Conservation (phyloP, 2,113 vertebrate genomes). For the Lophura nycthemera region DNA sequence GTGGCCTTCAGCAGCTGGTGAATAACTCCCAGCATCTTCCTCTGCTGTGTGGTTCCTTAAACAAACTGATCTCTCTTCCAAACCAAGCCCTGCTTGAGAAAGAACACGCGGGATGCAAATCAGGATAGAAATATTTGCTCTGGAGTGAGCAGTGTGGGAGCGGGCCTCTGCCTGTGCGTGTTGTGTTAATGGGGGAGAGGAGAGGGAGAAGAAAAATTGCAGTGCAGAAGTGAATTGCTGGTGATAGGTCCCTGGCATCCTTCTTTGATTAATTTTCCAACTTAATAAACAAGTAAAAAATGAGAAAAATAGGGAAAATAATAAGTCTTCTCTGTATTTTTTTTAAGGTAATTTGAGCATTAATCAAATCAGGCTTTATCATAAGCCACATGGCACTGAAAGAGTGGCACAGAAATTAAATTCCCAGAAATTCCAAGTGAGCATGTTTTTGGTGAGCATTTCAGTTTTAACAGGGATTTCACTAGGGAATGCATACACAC, state of each 20-base stretch:
- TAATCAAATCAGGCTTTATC: background rate
- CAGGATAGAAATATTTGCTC: background rate
- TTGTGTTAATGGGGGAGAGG: background rate
- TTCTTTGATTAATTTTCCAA: background rate
- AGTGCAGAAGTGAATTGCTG: background rate
- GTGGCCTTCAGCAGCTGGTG: background rate
- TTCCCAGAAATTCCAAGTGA: background rate
- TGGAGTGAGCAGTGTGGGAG: background rate
- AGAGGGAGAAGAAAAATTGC: background rate
- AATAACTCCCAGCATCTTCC: background rate
- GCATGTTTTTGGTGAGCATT: background rate
- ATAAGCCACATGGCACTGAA: background rate
- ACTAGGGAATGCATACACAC: background rate
- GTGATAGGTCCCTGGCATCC: background rate
- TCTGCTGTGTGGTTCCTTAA: fast-evolving
- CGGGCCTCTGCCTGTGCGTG: background rate
- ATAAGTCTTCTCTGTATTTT: background rate
- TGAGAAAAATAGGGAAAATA: background rate
- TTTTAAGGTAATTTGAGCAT: background rate
- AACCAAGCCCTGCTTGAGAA: background rate
- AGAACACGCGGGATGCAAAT: background rate
- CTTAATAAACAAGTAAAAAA: background rate
- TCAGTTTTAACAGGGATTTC: background rate
- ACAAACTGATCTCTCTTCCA: background rate
- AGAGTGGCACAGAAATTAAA: background rate